Percentiles rank a stretch among this genome's conserved stretches.
Evolutionary conservation across 2,888 invertebrate species (phyloP).

Genomic region (Chesias legatella): DNA sequence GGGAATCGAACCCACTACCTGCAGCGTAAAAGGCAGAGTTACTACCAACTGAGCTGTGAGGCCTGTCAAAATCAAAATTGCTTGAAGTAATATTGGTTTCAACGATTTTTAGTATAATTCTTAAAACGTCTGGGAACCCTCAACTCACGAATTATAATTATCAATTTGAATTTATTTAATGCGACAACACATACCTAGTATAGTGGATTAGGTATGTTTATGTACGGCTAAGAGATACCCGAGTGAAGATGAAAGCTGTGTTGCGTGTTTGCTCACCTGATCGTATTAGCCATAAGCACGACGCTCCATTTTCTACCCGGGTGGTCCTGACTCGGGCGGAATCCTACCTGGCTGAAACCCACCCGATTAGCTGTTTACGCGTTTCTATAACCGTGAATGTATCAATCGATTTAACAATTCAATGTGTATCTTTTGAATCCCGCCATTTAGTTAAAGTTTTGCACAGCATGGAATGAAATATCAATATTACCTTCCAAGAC

Average conservation of each 20-base stretch:
- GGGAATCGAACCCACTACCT: too few relatives aligned
- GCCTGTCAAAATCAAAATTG: too few relatives aligned
- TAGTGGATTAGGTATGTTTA: slow-evolving; percentile 31
- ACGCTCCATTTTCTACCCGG: slow-evolving; percentile 71
- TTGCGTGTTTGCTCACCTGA: slow-evolving; percentile 75
- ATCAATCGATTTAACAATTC: slow-evolving; percentile 38
- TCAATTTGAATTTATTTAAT: too few relatives aligned
- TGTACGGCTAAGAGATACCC: slow-evolving; percentile 55
- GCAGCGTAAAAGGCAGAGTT: too few relatives aligned
- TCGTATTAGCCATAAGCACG: slow-evolving; percentile 75
- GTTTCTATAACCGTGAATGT: slow-evolving; percentile 44
- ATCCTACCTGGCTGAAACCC: slow-evolving; percentile 60
- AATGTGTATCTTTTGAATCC: neutral
- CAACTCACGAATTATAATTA: too few relatives aligned
- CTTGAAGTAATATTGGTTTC: too few relatives aligned
- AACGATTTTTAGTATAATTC: too few relatives aligned
- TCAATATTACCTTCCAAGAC: too few relatives aligned
- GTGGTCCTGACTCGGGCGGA: slow-evolving; percentile 66
- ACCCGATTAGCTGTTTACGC: slow-evolving; percentile 62
- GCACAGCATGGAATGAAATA: too few relatives aligned
- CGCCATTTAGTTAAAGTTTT: too few relatives aligned
- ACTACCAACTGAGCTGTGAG: too few relatives aligned
- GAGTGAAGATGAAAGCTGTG: slow-evolving; percentile 76
- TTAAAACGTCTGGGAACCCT: too few relatives aligned
- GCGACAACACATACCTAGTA: slow-evolving; percentile 4